A percentile compares a stretch with the other conserved stretches of the same genome.
Conservation (phyloP, 2,888 invertebrate genomes). For the Timema cristinae region DNA sequence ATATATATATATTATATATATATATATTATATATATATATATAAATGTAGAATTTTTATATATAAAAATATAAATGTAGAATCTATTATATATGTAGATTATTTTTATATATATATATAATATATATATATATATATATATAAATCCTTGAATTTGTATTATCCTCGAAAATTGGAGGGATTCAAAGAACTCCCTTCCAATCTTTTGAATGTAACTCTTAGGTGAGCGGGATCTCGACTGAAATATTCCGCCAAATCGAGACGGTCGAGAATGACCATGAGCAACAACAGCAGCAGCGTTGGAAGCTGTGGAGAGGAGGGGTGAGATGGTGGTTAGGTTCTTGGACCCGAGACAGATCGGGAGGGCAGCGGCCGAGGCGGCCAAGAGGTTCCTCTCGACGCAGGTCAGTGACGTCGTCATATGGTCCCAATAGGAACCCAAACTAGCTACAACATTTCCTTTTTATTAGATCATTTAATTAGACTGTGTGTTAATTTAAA, state of each 20-base stretch:
- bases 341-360: constrained; percentile 85
- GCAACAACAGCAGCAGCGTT: constrained; percentile 87
- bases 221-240: constrained; percentile 94
- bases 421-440: no score
- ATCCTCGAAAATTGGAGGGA: no score
- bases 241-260: constrained; percentile 96
- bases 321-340: constrained; percentile 92
- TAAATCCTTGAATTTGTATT: no score
- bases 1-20: not conserved
- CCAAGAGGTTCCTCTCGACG: constrained; percentile 77
- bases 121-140: no score
- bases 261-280: constrained; percentile 94
- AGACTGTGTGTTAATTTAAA: no score
- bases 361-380: constrained; percentile 78
- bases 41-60: not conserved
- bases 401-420: no score
- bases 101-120: not conserved
- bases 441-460: no score
- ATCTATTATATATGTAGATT: not conserved
- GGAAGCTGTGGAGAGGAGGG: constrained; percentile 89
- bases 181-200: no score
- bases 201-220: constrained; percentile 38
- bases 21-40: no score
- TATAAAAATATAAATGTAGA: not conserved
- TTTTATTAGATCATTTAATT: no score